Base-by-base conservation (phyloP, 1,140 invertebrate genomes). In the Eumeta japonica region DNA sequence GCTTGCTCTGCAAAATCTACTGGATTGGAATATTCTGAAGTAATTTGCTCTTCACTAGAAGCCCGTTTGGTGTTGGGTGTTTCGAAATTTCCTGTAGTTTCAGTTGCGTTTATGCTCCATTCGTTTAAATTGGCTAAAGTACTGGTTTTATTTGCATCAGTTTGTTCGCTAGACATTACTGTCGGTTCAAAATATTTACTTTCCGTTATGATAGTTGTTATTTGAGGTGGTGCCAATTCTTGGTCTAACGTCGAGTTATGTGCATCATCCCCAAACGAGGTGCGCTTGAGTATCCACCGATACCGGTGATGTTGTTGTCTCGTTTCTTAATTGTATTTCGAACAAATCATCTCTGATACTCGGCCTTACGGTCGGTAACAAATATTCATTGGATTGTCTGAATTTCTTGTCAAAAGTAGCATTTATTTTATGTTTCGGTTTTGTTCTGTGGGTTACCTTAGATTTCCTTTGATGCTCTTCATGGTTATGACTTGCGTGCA, bases 381-480 rank as follows among this genome's bases (percentile, higher is more conserved):
- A 55, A 37, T 67, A 72, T 45, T 71, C 70, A 42, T 72, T 74
- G 2, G 65, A 62, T 10, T 66, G 62, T 39, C 58, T 58, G 13
- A 63, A 52, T 37, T 67, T 72, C 36, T 71, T 72, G 39, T 71
- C 66, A 34, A 55, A 50, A 4, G 34, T 39, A 13, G 65, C 64
- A 33, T 32, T 50, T 37, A 71, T 71, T 43, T 51, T 60, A 28
- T 67, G 58, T 51, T 70, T 74, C 2, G 59, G 37, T 62, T 62
- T 67, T 2, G 62, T 20, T 53, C 56, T 60, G 19, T 70, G 65
- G 5, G 5, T n/a, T 16, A 64, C 29, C 38, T 62, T 53, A 13
- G 39, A 40, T 52, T 57, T 66, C 37, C 58, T 53, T 10, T 53
- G 46, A 33, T 51, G 50, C 28, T 71, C 62, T 45, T 66, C 68